Evolutionary conservation across 1,140 invertebrate genomes (phyloP).

Genomic region (Leptonema lineaticorne): DNA sequence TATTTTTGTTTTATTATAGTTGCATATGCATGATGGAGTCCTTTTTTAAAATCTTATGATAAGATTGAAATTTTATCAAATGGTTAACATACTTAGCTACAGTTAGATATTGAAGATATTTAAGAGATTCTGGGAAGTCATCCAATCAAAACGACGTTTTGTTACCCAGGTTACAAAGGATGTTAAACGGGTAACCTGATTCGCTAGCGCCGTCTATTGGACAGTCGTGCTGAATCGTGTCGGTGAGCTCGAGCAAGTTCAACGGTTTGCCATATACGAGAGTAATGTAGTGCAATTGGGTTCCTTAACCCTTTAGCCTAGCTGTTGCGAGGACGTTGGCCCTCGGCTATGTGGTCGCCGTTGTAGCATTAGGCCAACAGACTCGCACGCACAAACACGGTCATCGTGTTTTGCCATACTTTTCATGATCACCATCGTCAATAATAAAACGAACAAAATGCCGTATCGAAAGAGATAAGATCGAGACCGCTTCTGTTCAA

Average conservation of each 20-base stretch:
- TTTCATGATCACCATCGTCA: not conserved
- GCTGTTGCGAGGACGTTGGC: slow-evolving; percentile 55
- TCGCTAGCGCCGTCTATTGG: not conserved
- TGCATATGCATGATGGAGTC: too few relatives aligned
- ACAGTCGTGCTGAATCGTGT: slow-evolving; percentile 37
- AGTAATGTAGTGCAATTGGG: slow-evolving; percentile 58
- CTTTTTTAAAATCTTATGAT: too few relatives aligned
- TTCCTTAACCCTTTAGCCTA: slow-evolving; percentile 60
- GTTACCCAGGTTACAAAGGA: too few relatives aligned
- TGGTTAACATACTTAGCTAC: too few relatives aligned
- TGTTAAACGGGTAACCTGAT: slow-evolving; percentile 12
- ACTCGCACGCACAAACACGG: not conserved
- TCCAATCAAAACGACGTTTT: not conserved
- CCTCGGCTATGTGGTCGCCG: slow-evolving; percentile 45
- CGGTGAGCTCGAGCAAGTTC: slow-evolving; percentile 52
- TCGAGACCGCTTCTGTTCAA: too few relatives aligned
- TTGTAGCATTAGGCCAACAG: not conserved
- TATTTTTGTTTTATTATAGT: too few relatives aligned
- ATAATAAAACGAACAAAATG: too few relatives aligned
- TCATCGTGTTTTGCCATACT: not conserved
- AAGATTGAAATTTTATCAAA: too few relatives aligned
- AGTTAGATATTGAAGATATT: too few relatives aligned
- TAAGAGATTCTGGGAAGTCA: too few relatives aligned
- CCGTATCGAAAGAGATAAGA: too few relatives aligned
- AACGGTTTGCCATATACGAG: slow-evolving; percentile 52